Conservation (phyloP, 2,888 invertebrate species). For the Archaeoteleia sp. region DNA sequence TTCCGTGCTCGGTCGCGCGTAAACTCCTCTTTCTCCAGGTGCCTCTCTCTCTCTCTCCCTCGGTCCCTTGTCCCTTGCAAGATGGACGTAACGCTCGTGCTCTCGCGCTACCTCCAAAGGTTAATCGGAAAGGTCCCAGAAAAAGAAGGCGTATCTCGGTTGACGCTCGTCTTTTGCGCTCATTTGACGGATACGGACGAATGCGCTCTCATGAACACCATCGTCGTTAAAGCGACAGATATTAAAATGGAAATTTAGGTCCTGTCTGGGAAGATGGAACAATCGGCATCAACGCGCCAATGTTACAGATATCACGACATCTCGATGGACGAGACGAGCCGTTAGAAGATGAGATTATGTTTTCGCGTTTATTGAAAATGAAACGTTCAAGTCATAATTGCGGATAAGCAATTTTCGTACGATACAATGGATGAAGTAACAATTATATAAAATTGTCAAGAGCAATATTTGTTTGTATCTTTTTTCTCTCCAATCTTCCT, state of each 20-base stretch:
- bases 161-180: conserved; percentile 7
- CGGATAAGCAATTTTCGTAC: too few relatives aligned
- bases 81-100: conserved; percentile 57
- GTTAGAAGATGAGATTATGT: too few relatives aligned
- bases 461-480: too few relatives aligned
- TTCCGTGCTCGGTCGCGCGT: conserved; percentile 69
- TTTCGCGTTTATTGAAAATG: too few relatives aligned
- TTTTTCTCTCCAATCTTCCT: conserved; percentile 22
- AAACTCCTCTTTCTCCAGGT: conserved; percentile 45
- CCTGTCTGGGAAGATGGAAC: too few relatives aligned
- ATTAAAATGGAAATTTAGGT: neutral
- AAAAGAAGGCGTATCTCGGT: conserved; percentile 14
- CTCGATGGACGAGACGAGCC: too few relatives aligned
- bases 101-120: conserved; percentile 34
- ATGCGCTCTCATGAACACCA: conserved; percentile 12
- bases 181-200: conserved; percentile 29
- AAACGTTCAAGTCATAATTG: too few relatives aligned
- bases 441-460: too few relatives aligned
- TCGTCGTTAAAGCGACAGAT: conserved; percentile 5
- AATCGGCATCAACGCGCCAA: too few relatives aligned
- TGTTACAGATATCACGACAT: too few relatives aligned
- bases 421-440: too few relatives aligned
- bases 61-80: conserved; percentile 3
- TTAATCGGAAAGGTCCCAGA: conserved; percentile 45
- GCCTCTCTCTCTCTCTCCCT: conserved; percentile 28